Evolutionary conservation across 2,797 vertebrate species (phyloP).

Genomic region (Sebastes taczanowskii): DNA sequence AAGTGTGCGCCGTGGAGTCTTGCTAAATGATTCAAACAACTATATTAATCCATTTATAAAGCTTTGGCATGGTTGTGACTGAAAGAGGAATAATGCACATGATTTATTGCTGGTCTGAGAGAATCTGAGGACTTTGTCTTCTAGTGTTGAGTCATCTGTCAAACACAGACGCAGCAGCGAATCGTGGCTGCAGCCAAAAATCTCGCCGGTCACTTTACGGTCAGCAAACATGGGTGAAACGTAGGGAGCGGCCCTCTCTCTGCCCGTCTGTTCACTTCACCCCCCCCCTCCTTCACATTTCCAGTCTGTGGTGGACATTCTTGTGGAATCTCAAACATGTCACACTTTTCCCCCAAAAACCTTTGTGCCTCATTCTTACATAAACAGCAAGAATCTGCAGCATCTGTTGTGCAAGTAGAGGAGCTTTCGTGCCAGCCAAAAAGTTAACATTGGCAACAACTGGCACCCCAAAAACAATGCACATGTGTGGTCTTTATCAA

Average conservation of each 20-base stretch:
- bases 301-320: constrained; percentile 23
- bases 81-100: constrained; percentile 15
- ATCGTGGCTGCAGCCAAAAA: constrained; percentile 21
- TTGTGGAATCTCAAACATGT: constrained; percentile 57
- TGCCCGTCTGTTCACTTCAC: background rate
- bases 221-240: constrained; percentile 30
- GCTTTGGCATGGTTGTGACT: constrained; percentile 15
- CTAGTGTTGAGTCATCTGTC: constrained; percentile 57
- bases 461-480: constrained; percentile 7
- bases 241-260: background rate
- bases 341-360: constrained; percentile 28
- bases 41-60: constrained; percentile 49
- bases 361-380: constrained; percentile 42
- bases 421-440: constrained; percentile 24
- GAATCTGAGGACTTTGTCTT: constrained; percentile 44
- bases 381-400: constrained; percentile 53
- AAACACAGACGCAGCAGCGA: constrained; percentile 26
- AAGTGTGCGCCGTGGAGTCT: background rate
- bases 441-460: constrained; percentile 51
- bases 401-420: constrained; percentile 44
- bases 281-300: background rate
- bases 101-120: constrained; percentile 43
- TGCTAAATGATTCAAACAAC: constrained; percentile 46
- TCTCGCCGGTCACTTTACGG: constrained; percentile 33
- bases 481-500: constrained; percentile 51